These are phyloP conservation scores for Aspidiotus destructor DNA, from an alignment of 2,888 invertebrate species.

Conservation along the genomic window DNA sequence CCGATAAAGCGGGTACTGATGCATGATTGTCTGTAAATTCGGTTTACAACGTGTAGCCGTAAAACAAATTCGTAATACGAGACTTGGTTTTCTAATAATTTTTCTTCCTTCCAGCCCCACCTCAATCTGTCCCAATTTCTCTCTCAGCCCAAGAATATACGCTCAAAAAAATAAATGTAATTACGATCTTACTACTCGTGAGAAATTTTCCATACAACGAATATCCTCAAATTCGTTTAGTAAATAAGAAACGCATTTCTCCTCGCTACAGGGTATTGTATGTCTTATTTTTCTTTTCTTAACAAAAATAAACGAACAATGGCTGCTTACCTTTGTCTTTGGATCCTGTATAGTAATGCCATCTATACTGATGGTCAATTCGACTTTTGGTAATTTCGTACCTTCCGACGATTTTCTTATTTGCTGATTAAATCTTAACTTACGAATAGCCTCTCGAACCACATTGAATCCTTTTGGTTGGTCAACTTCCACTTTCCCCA, in stretches of 20 bases:
- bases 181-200: no score
- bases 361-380: slow-evolving; percentile 94
- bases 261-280: neutral
- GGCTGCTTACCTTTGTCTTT: slow-evolving; percentile 47
- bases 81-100: neutral
- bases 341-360: slow-evolving; percentile 81
- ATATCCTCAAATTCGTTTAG: neutral
- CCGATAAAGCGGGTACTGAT: slow-evolving; percentile 91
- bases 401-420: slow-evolving; percentile 83
- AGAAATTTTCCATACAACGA: no score
- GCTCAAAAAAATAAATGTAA: no score
- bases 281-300: neutral
- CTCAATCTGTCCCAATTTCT: neutral
- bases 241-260: neutral
- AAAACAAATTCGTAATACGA: neutral
- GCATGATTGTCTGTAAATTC: slow-evolving; percentile 57
- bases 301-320: neutral
- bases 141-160: neutral
- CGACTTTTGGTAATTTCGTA: slow-evolving; percentile 81
- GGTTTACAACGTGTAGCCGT: slow-evolving; percentile 29
- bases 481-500: slow-evolving; percentile 89
- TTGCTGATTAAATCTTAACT: slow-evolving; percentile 87
- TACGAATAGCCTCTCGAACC: slow-evolving; percentile 93
- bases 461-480: slow-evolving; percentile 96
- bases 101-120: neutral